Evolutionary conservation across 1,140 invertebrate genomes (phyloP).

Genomic region (Paracyclopina nana): DNA sequence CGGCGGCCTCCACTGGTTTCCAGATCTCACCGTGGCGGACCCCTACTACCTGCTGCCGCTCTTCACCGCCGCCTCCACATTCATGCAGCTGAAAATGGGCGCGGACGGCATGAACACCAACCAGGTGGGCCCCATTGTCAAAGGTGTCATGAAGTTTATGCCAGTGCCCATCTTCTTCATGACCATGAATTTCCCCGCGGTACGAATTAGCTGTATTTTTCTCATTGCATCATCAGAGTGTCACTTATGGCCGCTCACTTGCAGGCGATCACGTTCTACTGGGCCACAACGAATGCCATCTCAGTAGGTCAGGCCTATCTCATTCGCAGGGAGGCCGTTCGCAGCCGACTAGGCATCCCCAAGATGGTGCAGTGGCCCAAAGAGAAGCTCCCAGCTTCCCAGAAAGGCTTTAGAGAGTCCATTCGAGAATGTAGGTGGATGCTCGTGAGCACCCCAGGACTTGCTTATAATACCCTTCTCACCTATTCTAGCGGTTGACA

Average conservation of each 20-base stretch:
- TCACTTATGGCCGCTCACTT: not conserved
- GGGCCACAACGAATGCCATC: constrained; percentile 69
- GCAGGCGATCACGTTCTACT: constrained; percentile 41
- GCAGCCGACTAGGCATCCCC: constrained; percentile 58
- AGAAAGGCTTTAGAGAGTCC: constrained; percentile 52
- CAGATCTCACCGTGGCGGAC: constrained; percentile 70
- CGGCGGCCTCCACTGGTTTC: constrained; percentile 84
- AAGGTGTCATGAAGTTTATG: constrained; percentile 29
- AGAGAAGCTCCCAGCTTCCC: constrained; percentile 37
- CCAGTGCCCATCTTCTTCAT: not conserved
- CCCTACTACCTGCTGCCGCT: constrained; percentile 71
- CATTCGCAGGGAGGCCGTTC: constrained; percentile 48
- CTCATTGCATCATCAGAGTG: not conserved
- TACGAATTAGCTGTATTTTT: constrained; percentile 22
- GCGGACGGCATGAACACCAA: constrained; percentile 37
- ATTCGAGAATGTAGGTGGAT: constrained; percentile 55
- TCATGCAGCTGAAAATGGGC: constrained; percentile 49
- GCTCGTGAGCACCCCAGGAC: not conserved
- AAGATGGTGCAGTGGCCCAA: constrained; percentile 34
- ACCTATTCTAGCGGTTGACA: not conserved
- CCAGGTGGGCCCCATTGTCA: constrained; percentile 40
- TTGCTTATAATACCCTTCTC: not conserved
- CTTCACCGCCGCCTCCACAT: constrained; percentile 40
- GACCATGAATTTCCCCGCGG: constrained; percentile 33
- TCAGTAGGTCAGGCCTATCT: constrained; percentile 60